Evolutionary conservation across 2,888 invertebrate genomes (phyloP).

Genomic region (Zeuzera pyrina): DNA sequence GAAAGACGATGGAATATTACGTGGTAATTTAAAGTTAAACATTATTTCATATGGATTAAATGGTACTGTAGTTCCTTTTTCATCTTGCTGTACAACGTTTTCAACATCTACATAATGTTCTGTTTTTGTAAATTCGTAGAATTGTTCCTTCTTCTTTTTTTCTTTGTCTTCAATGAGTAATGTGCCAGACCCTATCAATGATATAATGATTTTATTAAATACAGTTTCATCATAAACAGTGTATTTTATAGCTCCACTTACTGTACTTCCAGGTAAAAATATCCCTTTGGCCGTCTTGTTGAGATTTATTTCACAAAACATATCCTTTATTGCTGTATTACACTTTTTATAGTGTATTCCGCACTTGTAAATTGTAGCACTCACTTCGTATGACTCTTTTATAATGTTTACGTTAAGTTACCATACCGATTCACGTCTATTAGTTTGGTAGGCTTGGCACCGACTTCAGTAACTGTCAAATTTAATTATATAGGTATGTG

Average conservation of each 20-base stretch:
- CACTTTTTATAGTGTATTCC: not conserved
- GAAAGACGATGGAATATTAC: slow-evolving; percentile 23
- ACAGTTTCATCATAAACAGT: slow-evolving; percentile 16
- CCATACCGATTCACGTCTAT: no score
- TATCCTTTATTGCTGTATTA: slow-evolving; percentile 15
- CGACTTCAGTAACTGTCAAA: no score
- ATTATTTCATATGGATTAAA: slow-evolving; percentile 21
- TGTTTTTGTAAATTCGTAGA: slow-evolving; percentile 1
- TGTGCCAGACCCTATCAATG: slow-evolving; percentile 16
- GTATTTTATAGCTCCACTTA: slow-evolving; percentile 19
- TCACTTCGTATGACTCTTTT: no score
- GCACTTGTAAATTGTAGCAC: no score
- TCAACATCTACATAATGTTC: slow-evolving; percentile 22
- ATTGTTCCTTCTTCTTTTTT: slow-evolving; percentile 3
- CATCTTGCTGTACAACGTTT: slow-evolving; percentile 12
- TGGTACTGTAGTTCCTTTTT: slow-evolving; percentile 8
- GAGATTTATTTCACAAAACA: slow-evolving; percentile 20
- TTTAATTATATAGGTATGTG: no score
- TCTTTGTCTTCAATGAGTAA: slow-evolving; percentile 4
- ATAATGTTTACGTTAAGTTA: no score
- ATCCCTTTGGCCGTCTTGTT: slow-evolving; percentile 11
- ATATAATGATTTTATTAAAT: slow-evolving; percentile 16
- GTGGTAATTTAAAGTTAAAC: slow-evolving; percentile 26
- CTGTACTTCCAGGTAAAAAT: slow-evolving; percentile 15
- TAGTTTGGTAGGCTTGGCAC: no score